phyloP scores from a whole-genome alignment of 2,113 vertebrate genomes.

The Prietella phreatophila region DNA sequence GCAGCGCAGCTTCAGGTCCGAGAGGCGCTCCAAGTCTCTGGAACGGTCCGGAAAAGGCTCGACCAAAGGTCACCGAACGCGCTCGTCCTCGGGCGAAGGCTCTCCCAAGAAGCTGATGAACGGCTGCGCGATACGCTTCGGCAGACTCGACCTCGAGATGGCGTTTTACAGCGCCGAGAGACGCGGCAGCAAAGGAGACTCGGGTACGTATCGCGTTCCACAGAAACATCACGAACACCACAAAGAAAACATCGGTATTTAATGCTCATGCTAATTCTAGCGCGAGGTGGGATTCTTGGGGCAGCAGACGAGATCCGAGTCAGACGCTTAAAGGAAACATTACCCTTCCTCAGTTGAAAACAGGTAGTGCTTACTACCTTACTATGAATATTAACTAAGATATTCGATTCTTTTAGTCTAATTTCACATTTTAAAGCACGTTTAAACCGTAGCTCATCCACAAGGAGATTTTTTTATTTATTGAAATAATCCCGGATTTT shows the following conservation, averaged over 20 bases:
- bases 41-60: conserved; percentile 71
- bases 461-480: background rate
- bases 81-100: conserved; percentile 66
- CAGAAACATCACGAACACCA: background rate
- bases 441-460: too few relatives aligned
- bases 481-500: background rate
- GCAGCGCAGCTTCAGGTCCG: conserved; percentile 56
- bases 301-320: too few relatives aligned
- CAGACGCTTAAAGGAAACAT: too few relatives aligned
- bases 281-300: too few relatives aligned
- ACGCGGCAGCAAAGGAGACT: conserved; percentile 67
- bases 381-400: too few relatives aligned
- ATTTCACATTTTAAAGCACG: too few relatives aligned
- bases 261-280: too few relatives aligned
- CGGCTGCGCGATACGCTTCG: conserved; percentile 68
- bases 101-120: conserved; percentile 73
- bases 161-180: conserved; percentile 62
- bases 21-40: conserved; percentile 76
- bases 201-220: conserved; percentile 61
- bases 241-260: background rate
- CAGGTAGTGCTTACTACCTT: too few relatives aligned
- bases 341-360: too few relatives aligned
- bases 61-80: conserved; percentile 67
- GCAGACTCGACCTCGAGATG: conserved; percentile 68
- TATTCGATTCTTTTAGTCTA: too few relatives aligned